Conservation (phyloP, 2,888 invertebrate genomes). For the Cosmorhoe ocellata region DNA sequence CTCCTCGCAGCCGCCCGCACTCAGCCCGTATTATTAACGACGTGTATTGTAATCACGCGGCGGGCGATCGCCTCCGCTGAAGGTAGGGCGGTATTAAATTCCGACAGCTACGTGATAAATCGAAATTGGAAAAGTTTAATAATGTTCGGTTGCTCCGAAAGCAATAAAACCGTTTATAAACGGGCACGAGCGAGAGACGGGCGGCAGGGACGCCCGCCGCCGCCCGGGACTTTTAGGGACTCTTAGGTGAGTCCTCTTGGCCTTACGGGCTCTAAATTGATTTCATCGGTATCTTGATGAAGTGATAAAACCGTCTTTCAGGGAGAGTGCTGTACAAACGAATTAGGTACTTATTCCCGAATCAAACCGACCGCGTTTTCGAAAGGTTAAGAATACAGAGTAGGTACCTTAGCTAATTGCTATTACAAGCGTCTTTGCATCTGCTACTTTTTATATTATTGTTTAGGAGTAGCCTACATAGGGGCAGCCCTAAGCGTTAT, state of each 20-base stretch:
- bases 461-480: neutral
- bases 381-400: neutral
- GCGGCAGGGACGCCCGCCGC: conserved; percentile 75
- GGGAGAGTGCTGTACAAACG: conserved; percentile 33
- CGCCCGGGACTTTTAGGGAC: conserved; percentile 77
- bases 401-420: no score
- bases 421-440: no score
- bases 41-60: conserved; percentile 83
- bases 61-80: conserved; percentile 81
- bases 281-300: conserved; percentile 74
- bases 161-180: conserved; percentile 84
- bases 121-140: conserved; percentile 84
- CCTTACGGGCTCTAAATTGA: conserved; percentile 73
- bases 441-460: no score
- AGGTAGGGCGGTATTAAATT: conserved; percentile 83
- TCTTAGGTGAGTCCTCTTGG: conserved; percentile 72
- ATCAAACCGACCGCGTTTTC: conserved; percentile 2
- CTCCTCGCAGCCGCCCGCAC: conserved; percentile 51
- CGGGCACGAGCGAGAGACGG: conserved; percentile 81
- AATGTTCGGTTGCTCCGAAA: conserved; percentile 83
- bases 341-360: conserved; percentile 10
- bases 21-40: conserved; percentile 78
- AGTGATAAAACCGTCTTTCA: conserved; percentile 65
- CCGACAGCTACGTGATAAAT: conserved; percentile 84
- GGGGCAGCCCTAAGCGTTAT: conserved; percentile 47